Percentiles rank a stretch among this genome's conserved stretches.
Evolutionary conservation across 2,888 invertebrate species (phyloP).

Genomic region (Ichneumoninae sp.): DNA sequence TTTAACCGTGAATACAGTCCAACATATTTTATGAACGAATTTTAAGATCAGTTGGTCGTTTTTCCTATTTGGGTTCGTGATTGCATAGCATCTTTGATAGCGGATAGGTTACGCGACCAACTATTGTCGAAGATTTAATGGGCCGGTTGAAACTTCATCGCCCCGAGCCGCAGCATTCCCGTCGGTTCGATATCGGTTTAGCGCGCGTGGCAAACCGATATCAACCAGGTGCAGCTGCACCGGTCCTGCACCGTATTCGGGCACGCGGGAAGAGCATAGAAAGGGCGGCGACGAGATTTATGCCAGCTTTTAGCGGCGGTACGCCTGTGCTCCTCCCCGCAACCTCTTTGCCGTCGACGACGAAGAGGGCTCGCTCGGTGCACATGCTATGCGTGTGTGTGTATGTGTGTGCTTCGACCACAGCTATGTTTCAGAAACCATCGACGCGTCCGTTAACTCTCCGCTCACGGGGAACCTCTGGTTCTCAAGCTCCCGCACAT

Average conservation of each 20-base stretch:
- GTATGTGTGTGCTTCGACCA: constrained; percentile 11
- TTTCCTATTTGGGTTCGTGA: neutral
- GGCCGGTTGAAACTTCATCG: constrained; percentile 51
- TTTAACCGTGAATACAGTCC: neutral
- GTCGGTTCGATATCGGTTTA: constrained; percentile 52
- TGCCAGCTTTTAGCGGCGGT: constrained; percentile 62
- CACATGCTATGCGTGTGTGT: constrained; percentile 7
- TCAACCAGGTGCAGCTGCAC: constrained; percentile 60
- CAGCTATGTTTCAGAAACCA: constrained; percentile 45
- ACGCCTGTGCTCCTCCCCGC: constrained; percentile 54
- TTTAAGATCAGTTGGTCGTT: neutral
- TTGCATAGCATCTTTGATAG: neutral
- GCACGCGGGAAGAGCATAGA: constrained; percentile 31
- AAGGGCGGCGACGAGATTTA: constrained; percentile 61
- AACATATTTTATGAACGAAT: neutral
- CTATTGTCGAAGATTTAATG: constrained; percentile 40
- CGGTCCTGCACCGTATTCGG: constrained; percentile 20
- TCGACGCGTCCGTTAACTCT: constrained; percentile 47
- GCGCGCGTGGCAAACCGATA: constrained; percentile 47
- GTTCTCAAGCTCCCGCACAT: neutral
- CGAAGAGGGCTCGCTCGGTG: constrained; percentile 46
- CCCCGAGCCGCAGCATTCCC: constrained; percentile 15
- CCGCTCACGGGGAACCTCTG: constrained; percentile 21
- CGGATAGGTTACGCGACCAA: neutral
- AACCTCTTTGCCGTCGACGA: constrained; percentile 47